phyloP scores from a whole-genome alignment of 2,797 vertebrate genomes.

The Cebuella pygmaea region DNA sequence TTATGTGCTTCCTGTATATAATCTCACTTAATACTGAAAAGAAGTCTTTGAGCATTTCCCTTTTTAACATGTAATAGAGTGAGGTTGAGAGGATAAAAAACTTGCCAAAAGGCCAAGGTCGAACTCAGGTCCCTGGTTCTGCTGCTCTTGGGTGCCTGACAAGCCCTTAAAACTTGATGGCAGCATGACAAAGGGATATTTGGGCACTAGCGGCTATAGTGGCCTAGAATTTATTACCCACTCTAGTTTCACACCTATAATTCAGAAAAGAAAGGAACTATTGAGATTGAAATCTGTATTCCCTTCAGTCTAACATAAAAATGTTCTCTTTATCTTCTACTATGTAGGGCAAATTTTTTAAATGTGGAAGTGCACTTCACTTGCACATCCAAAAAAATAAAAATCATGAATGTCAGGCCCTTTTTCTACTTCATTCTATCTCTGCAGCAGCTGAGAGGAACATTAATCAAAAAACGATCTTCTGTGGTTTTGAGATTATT shows the following conservation, averaged over 20 bases:
- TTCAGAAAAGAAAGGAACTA: slow-evolving; percentile 3
- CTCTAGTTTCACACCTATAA: not conserved
- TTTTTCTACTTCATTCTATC: not conserved
- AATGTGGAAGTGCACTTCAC: not conserved
- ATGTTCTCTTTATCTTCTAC: not conserved
- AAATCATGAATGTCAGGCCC: not conserved
- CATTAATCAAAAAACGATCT: not conserved
- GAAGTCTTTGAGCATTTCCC: not conserved
- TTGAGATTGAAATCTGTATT: not conserved
- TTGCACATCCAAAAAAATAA: not conserved
- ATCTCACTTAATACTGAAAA: not conserved
- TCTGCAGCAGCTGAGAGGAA: not conserved
- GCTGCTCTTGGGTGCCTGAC: not conserved
- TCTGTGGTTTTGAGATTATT: not conserved
- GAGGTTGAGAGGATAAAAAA: not conserved
- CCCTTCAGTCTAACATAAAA: not conserved
- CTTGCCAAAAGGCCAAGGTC: not conserved
- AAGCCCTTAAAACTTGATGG: not conserved
- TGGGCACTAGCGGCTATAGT: not conserved
- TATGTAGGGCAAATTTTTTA: not conserved
- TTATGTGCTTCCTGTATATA: not conserved
- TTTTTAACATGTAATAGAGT: not conserved
- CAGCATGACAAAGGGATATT: not conserved
- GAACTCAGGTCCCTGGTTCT: not conserved
- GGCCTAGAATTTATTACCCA: not conserved